Base-by-base conservation (phyloP, 2,888 invertebrate genomes). In the Pherbina coryleti region DNA sequence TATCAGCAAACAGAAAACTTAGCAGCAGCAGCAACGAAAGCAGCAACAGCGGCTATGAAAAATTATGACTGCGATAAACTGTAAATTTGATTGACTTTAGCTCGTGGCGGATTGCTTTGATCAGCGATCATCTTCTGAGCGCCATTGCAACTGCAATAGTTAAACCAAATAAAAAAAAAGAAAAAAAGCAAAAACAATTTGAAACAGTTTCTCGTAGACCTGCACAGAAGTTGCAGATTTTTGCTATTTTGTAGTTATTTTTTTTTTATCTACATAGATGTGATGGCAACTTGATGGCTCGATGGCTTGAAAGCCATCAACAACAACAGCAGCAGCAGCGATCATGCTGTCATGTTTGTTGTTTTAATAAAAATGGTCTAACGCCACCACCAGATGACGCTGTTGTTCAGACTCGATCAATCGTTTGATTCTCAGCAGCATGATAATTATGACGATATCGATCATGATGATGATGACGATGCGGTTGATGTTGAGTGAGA, bases 331-430 rank as follows among this genome's bases (percentile, higher is more conserved):
- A 66, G 49, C 8, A 62, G n/a, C 51, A 25, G 4, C 14, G 14
- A 11, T 51, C 25, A 25, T 22, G 49, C 60, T 75, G 66, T 11
- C 51, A 44, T 69, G 76, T 76, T 76, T 76, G 76, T 76, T 76
- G 49, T 76, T 76, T 70, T 70, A 76, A 34, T 70, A 76, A 34
- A 62, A 19, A 8, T 44, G 22, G 31, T 76, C 76, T 76, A 76
- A 76, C 76, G 76, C 76, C 76, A 76, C 76, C 76, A 70, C 67
- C 75, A 67, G 76, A 70, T 76, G 76, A 34, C 70, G 70, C 62
- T 76, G 31, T 44, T 67, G 75, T 25, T 64, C 77, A 62, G 19
- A 28, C 44, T 37, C 37, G 69, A 37, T 55, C 37, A 57, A 53
- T 34, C 57, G 78, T 76, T 71, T 71, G 28, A 25, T 76, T 75